Evolutionary conservation across 92 coral and sea anemone genomes (phyloP), one percentile per base, ranked within the genome.

Genomic region (Micromussa lordhowensis): DNA sequence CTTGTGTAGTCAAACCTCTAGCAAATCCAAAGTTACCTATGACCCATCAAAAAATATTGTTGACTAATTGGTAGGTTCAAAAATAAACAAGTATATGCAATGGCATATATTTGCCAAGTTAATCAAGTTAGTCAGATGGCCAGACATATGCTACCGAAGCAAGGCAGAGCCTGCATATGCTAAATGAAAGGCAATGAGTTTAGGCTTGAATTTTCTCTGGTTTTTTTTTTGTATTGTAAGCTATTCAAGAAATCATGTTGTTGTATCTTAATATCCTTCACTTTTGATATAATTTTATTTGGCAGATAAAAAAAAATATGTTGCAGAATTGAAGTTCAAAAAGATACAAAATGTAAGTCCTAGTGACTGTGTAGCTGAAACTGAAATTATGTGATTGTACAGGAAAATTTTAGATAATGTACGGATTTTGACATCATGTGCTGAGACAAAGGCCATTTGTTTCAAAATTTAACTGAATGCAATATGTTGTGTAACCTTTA

Each of bases 381-480:
- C 48, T 78, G 82, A 78, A 54, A 78, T 17, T 78, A 38, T 78
- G 82, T 78, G 68, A 78, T n/a, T n/a, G n/a, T n/a, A n/a, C n/a
- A n/a, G n/a, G n/a, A n/a, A n/a, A n/a, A n/a, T n/a, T n/a, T n/a
- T n/a, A n/a, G n/a, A n/a, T n/a, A n/a, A n/a, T n/a, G n/a, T n/a
- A n/a, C n/a, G n/a, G n/a, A n/a, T n/a, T n/a, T n/a, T n/a, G n/a
- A n/a, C n/a, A n/a, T n/a, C n/a, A n/a, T n/a, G n/a, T n/a, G n/a
- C n/a, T n/a, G n/a, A n/a, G n/a, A n/a, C n/a, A n/a, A n/a, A n/a
- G n/a, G n/a, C n/a, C n/a, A n/a, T n/a, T n/a, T n/a, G n/a, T n/a
- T n/a, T n/a, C n/a, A n/a, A n/a, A n/a, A n/a, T n/a, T n/a, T n/a
- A n/a, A n/a, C n/a, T n/a, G n/a, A n/a, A n/a, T n/a, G n/a, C n/a